Base-by-base conservation (phyloP, 1,140 invertebrate species). In the Neelides sp. region DNA sequence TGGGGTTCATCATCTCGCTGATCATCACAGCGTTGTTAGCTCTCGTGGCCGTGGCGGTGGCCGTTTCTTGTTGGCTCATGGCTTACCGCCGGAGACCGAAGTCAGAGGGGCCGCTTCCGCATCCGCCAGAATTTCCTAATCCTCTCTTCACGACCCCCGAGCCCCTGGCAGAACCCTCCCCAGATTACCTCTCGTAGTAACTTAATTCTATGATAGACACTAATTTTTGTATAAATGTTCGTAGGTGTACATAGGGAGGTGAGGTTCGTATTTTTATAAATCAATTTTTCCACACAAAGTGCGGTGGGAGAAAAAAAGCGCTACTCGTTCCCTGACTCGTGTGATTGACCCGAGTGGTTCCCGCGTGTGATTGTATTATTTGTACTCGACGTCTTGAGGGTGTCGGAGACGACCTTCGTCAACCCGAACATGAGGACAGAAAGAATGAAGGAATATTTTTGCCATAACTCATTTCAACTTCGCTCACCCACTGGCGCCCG, bases 81-180 rank as follows among this genome's bases (percentile, higher is more conserved):
- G 89, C 89, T 51, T 92, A 91, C 70, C 72, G 88, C 61, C 77
- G 86, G 55, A 77, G 83, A 62, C 83, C 85, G 41, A 85, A 86
- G 62, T 77, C 80, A 41, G 76, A 83, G 49, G 88, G 87, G 41
- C 89, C 88, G 52, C 74, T 94, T 63, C 88, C 88, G 56, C 89
- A 94, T 74, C 89, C 89, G 44, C 83, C 86, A 55, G 87, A 93
- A 69, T 92, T 94, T 71, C 89, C 89, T 44, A 93, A 94, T 66
- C 88, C 89, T 44, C 72, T 94, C 58, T 91, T 92, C 69, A 85
- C 87, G 24, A 48, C 37, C 62, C 81, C 76, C 61, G 78, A 83
- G 62, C 81, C 80, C 13, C 73, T 83, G 57, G 77, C 80, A 26
- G 82, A 84, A 68, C 81, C 82, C 35, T 80, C 79, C 54, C 82